These are phyloP conservation scores for Flabesymbios commensalis DNA, from an alignment of 2,888 invertebrate species.

Conservation along the genomic window DNA sequence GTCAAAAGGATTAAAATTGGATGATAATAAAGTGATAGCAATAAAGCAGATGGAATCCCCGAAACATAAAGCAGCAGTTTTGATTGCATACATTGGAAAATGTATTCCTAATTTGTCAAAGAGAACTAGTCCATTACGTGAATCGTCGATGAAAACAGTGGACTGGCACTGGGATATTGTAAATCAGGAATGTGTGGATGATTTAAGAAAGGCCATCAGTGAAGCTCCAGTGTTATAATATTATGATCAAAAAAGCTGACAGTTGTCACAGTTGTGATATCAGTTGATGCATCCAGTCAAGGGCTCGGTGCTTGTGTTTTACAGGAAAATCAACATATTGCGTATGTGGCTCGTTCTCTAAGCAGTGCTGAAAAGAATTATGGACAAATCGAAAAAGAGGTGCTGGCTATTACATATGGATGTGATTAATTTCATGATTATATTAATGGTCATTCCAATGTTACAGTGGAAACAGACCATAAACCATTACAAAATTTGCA, in stretches of 20 bases:
- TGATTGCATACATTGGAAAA: too few relatives aligned
- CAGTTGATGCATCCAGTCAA: background rate
- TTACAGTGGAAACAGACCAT: background rate
- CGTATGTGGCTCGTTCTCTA: background rate
- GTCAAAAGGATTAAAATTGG: too few relatives aligned
- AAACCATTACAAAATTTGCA: background rate
- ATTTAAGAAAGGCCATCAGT: too few relatives aligned
- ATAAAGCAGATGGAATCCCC: too few relatives aligned
- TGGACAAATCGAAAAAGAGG: background rate
- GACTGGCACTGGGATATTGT: too few relatives aligned
- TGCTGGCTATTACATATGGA: background rate
- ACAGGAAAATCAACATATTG: too few relatives aligned
- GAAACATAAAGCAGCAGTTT: too few relatives aligned
- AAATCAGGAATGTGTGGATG: too few relatives aligned
- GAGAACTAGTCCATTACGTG: too few relatives aligned
- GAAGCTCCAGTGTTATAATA: background rate
- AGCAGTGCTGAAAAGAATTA: background rate
- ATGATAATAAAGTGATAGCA: too few relatives aligned
- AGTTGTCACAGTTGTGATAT: background rate
- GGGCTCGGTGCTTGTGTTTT: background rate
- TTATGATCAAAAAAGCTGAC: background rate
- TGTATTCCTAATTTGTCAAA: too few relatives aligned
- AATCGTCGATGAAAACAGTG: too few relatives aligned
- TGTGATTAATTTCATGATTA: background rate
- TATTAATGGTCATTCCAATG: background rate